A percentile compares a stretch with the other conserved stretches of the same genome.
phyloP scores from a whole-genome alignment of 2,797 vertebrate species.

The Glyptemys insculpta region DNA sequence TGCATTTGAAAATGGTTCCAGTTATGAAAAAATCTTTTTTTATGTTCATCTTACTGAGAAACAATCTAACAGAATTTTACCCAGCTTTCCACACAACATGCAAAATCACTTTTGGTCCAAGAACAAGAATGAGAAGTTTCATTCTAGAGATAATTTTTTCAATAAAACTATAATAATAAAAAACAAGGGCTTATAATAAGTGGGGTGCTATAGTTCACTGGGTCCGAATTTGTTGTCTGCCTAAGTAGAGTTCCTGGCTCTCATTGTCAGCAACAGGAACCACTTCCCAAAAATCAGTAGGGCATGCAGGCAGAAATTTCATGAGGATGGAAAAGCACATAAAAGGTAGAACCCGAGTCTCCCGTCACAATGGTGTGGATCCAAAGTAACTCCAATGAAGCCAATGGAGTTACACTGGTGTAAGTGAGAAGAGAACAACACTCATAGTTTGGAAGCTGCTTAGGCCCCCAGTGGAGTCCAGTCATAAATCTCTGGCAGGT shows the following conservation, averaged over 20 bases:
- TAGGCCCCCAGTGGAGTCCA: neutral
- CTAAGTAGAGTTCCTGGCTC: constrained; percentile 2
- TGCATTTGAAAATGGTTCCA: constrained; percentile 26
- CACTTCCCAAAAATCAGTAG: constrained; percentile 59
- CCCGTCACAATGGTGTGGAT: constrained; percentile 39
- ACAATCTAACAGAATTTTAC: neutral
- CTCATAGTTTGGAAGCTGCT: neutral
- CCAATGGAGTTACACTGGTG: constrained; percentile 37
- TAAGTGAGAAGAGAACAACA: neutral
- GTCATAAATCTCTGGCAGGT: neutral
- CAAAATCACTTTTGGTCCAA: neutral
- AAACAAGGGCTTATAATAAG: neutral
- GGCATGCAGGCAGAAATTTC: constrained; percentile 50
- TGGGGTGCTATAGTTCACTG: constrained; percentile 27
- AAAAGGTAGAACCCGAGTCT: constrained; percentile 52
- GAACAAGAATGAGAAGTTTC: neutral
- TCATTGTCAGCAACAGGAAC: constrained; percentile 39
- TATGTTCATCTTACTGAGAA: neutral
- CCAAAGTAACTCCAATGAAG: constrained; percentile 41
- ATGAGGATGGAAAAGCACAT: constrained; percentile 18
- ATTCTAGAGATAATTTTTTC: neutral
- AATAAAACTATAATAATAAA: neutral
- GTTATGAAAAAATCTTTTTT: neutral
- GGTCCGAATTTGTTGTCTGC: constrained; percentile 32
- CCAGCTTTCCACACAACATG: neutral